Evolutionary conservation across 2,888 invertebrate species (phyloP).

Genomic region (Eilema griseolum): DNA sequence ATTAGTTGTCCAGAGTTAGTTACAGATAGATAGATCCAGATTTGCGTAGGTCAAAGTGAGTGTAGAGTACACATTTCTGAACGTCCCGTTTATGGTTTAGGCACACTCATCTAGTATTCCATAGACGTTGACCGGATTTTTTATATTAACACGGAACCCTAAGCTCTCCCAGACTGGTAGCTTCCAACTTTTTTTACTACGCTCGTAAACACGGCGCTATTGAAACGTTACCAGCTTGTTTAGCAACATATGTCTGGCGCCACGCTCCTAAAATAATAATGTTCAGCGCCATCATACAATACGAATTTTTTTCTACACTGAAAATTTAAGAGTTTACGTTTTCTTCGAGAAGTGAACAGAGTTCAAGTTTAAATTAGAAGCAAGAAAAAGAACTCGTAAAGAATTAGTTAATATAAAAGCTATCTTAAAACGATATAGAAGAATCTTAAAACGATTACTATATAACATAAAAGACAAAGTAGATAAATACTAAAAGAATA

Average conservation of each 20-base stretch:
- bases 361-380: conserved; percentile 8
- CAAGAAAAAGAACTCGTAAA: not conserved
- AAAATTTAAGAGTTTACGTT: conserved; percentile 19
- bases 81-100: not conserved
- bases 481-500: too few relatives aligned
- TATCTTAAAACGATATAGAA: too few relatives aligned
- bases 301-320: conserved; percentile 29
- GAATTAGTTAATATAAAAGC: too few relatives aligned
- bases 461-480: not conserved
- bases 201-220: conserved; percentile 67
- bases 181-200: conserved; percentile 51
- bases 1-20: too few relatives aligned
- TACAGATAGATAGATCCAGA: too few relatives aligned
- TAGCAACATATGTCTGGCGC: conserved; percentile 81
- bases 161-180: conserved; percentile 31
- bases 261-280: conserved; percentile 73
- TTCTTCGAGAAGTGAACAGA: not conserved
- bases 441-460: too few relatives aligned
- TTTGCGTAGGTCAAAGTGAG: too few relatives aligned
- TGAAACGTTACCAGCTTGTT: conserved; percentile 66
- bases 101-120: not conserved
- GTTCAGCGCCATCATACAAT: conserved; percentile 58
- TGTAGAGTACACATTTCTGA: not conserved
- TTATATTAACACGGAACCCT: conserved; percentile 40
- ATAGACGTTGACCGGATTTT: not conserved